These are phyloP conservation scores for Diglossa cyanea DNA, from an alignment of 2,797 vertebrate species.

Conservation along the genomic window DNA sequence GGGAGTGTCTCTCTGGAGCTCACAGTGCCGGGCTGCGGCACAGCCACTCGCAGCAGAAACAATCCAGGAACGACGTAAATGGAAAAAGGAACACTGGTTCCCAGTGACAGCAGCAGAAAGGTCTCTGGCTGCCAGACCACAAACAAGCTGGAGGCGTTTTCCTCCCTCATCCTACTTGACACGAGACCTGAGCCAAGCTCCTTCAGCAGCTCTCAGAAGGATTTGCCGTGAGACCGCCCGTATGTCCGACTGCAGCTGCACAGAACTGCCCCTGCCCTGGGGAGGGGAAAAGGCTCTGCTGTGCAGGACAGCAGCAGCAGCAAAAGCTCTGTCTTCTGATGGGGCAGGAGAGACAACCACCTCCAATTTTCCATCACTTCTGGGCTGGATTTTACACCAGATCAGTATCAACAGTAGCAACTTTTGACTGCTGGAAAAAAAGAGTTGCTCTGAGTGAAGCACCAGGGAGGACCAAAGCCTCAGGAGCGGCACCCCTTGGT, in stretches of 20 bases:
- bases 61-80: neutral
- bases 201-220: slow-evolving; percentile 5
- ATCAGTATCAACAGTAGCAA: neutral
- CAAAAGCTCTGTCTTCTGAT: neutral
- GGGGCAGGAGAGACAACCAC: neutral
- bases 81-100: neutral
- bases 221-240: neutral
- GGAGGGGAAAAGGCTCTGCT: neutral
- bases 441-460: neutral
- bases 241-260: neutral
- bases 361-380: neutral
- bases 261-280: neutral
- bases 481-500: neutral
- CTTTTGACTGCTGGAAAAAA: neutral
- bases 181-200: neutral
- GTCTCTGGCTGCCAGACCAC: slow-evolving; percentile 23
- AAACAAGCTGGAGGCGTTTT: neutral
- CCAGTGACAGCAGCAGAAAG: slow-evolving; percentile 25
- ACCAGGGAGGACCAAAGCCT: neutral
- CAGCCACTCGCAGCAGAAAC: neutral
- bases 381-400: neutral
- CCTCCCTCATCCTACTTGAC: slow-evolving; percentile 14
- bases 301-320: neutral
- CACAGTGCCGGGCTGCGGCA: rapidly evolving
- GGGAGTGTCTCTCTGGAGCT: rapidly evolving